A percentile compares a stretch with the other conserved stretches of the same genome.
phyloP scores from a whole-genome alignment of 2,797 vertebrate species.

The Botia almorhae region DNA sequence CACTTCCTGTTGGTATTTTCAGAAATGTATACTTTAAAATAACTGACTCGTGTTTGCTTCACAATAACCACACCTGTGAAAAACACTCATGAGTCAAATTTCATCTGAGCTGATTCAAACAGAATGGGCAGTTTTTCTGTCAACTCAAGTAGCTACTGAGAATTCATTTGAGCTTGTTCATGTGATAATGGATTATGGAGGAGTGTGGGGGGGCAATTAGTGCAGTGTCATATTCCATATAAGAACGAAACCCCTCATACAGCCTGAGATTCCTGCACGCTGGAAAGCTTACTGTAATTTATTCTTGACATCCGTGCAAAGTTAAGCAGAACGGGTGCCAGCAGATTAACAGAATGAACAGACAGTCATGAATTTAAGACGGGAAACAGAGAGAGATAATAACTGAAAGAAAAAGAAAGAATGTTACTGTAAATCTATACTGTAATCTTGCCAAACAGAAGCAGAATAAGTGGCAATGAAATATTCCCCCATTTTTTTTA shows the following conservation, averaged over 20 bases:
- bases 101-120: constrained; percentile 42
- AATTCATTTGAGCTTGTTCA: constrained; percentile 20
- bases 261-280: constrained; percentile 33
- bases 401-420: constrained; percentile 15
- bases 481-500: constrained; percentile 57
- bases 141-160: constrained; percentile 17
- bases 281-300: constrained; percentile 24
- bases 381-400: constrained; percentile 50
- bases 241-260: constrained; percentile 28
- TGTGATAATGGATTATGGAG: constrained; percentile 10
- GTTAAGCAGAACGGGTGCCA: constrained; percentile 49
- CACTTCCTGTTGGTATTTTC: not conserved
- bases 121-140: constrained; percentile 23
- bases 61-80: constrained; percentile 36
- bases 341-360: constrained; percentile 58
- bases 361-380: constrained; percentile 40
- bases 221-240: constrained; percentile 54
- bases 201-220: constrained; percentile 21
- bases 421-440: constrained; percentile 45
- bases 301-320: constrained; percentile 46
- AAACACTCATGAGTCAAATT: constrained; percentile 50
- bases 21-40: not conserved
- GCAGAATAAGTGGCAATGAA: constrained; percentile 15
- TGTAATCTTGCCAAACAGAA: constrained; percentile 4
- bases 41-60: not conserved